phyloP scores from a whole-genome alignment of 2,888 invertebrate genomes.

The Sinopyrophorus schimmeli region DNA sequence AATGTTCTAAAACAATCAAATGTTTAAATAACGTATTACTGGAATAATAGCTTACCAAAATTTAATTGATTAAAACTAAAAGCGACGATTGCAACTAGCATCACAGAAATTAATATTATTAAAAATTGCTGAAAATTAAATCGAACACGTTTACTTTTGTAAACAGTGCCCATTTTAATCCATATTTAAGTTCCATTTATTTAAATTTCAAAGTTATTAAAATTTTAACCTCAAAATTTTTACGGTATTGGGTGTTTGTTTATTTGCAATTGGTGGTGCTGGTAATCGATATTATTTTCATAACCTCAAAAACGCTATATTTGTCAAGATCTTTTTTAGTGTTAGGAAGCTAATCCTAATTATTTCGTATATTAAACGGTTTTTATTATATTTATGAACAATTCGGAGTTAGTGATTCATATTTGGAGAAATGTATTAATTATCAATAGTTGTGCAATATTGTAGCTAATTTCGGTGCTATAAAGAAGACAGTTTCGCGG shows the following conservation, averaged over 20 bases:
- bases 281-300: too few species aligned
- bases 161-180: constrained; percentile 30
- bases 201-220: too few species aligned
- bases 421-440: constrained; percentile 16
- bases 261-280: too few species aligned
- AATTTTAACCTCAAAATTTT: too few species aligned
- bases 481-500: constrained; percentile 29
- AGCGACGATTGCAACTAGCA: constrained; percentile 40
- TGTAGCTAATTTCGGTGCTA: constrained; percentile 25
- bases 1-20: constrained; percentile 43
- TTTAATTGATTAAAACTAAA: constrained; percentile 48
- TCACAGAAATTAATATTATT: constrained; percentile 36
- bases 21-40: not conserved
- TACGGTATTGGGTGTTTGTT: too few species aligned
- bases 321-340: too few species aligned
- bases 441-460: constrained; percentile 21
- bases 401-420: too few species aligned
- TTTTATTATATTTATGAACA: too few species aligned
- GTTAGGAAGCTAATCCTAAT: too few species aligned
- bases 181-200: too few species aligned
- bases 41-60: constrained; percentile 39
- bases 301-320: too few species aligned
- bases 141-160: constrained; percentile 27
- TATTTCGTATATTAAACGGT: too few species aligned
- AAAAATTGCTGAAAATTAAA: constrained; percentile 35